A percentile compares a stretch with the other conserved stretches of the same genome.
These are phyloP conservation scores for Osedax frankpressi DNA, from an alignment of 2,888 invertebrate species.

Conservation along the genomic window DNA sequence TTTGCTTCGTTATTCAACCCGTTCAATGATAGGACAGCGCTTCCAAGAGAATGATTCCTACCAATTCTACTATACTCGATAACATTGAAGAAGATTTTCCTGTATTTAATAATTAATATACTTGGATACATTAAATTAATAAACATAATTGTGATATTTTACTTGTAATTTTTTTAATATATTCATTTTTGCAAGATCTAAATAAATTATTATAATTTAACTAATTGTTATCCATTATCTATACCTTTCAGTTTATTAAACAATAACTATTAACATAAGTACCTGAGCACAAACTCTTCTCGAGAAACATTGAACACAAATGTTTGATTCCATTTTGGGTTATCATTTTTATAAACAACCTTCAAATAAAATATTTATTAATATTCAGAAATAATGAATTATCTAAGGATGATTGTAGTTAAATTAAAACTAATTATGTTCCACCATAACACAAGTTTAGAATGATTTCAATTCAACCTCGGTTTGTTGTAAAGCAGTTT, in stretches of 20 bases:
- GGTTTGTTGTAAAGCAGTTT: not conserved
- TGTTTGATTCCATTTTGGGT: conserved; percentile 37
- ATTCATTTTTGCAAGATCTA: not conserved
- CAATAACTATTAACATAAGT: too few relatives aligned
- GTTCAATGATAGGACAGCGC: conserved; percentile 33
- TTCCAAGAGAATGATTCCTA: conserved; percentile 37
- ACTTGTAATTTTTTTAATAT: not conserved
- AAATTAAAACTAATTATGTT: not conserved
- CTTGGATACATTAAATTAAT: not conserved
- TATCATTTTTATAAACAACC: conserved; percentile 30
- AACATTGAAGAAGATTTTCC: conserved; percentile 36
- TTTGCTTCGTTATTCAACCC: conserved; percentile 24
- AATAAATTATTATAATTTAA: not conserved
- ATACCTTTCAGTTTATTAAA: too few relatives aligned
- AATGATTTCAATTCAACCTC: too few relatives aligned
- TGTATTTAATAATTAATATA: conserved; percentile 22
- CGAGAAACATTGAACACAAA: conserved; percentile 35
- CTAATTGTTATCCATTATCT: not conserved
- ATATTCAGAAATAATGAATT: conserved; percentile 16
- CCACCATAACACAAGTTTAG: too few relatives aligned
- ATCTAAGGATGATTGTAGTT: not conserved
- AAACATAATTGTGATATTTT: not conserved
- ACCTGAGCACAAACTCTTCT: conserved; percentile 37
- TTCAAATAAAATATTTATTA: conserved; percentile 16
- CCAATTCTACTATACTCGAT: conserved; percentile 31